A percentile compares a stretch with the other conserved stretches of the same genome.
phyloP scores from a whole-genome alignment of 2,888 invertebrate genomes.

The Himalopsyche japonica region DNA sequence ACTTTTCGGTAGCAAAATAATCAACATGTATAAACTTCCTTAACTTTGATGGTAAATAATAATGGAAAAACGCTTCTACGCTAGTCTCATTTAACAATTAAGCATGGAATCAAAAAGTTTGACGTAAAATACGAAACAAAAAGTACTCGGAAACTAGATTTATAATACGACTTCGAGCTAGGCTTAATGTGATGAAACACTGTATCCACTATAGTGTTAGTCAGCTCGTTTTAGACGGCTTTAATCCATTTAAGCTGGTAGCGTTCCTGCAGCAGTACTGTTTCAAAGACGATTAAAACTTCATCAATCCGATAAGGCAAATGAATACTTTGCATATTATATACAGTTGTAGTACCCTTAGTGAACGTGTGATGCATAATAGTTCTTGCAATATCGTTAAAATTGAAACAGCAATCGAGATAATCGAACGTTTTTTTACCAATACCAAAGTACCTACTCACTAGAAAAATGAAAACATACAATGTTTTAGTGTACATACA shows the following conservation, averaged over 20 bases:
- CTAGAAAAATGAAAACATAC: too few species aligned
- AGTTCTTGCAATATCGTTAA: too few species aligned
- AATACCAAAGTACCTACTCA: too few species aligned
- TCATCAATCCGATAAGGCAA: conserved; percentile 1
- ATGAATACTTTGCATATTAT: neutral
- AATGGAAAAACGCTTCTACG: neutral
- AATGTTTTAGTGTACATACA: too few species aligned
- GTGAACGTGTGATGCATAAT: too few species aligned
- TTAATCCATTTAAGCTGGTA: neutral
- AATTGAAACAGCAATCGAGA: too few species aligned
- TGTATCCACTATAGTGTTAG: neutral
- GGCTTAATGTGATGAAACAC: neutral
- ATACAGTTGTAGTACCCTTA: too few species aligned
- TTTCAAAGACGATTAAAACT: conserved; percentile 11
- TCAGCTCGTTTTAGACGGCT: neutral
- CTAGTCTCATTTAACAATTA: neutral
- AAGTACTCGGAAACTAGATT: neutral
- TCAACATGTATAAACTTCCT: neutral
- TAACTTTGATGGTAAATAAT: neutral
- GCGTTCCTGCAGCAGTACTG: neutral
- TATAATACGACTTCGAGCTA: neutral
- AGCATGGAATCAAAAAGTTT: neutral
- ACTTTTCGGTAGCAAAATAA: too few species aligned
- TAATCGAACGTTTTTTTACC: too few species aligned
- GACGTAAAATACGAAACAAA: neutral